A percentile compares a stretch with the other conserved stretches of the same genome.
phyloP scores from a whole-genome alignment of 2,888 invertebrate species.

The Scrobipalpa costella region DNA sequence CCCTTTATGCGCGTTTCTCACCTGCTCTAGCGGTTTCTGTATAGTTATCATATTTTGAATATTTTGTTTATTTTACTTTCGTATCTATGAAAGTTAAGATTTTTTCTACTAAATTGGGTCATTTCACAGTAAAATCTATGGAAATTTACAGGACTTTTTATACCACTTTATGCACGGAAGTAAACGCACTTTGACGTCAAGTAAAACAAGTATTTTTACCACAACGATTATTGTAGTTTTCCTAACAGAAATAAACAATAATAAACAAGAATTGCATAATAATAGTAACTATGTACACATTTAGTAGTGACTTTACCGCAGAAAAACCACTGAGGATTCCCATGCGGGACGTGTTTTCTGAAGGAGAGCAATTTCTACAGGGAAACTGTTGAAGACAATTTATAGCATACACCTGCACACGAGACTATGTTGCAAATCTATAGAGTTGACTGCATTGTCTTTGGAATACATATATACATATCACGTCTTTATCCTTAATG shows the following conservation, averaged over 20 bases:
- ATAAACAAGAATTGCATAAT: background rate
- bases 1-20: too few relatives aligned
- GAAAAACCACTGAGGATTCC: constrained; percentile 3
- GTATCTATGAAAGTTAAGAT: too few relatives aligned
- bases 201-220: background rate
- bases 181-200: background rate
- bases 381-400: background rate
- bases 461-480: too few relatives aligned
- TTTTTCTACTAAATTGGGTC: too few relatives aligned
- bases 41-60: too few relatives aligned
- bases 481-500: too few relatives aligned
- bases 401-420: background rate
- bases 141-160: too few relatives aligned
- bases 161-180: too few relatives aligned
- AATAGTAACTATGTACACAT: background rate
- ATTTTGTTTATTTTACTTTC: too few relatives aligned
- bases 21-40: too few relatives aligned
- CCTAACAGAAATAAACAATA: constrained; percentile 6
- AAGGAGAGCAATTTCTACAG: constrained; percentile 4
- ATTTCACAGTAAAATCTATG: too few relatives aligned
- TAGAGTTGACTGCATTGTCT: background rate
- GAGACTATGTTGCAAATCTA: too few relatives aligned
- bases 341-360: constrained; percentile 10
- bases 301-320: constrained; percentile 3
- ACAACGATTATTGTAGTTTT: background rate